Evolutionary conservation across 2,888 invertebrate genomes (phyloP), one percentile per base, ranked within the genome.

Genomic region (Phaedon cochleariae): DNA sequence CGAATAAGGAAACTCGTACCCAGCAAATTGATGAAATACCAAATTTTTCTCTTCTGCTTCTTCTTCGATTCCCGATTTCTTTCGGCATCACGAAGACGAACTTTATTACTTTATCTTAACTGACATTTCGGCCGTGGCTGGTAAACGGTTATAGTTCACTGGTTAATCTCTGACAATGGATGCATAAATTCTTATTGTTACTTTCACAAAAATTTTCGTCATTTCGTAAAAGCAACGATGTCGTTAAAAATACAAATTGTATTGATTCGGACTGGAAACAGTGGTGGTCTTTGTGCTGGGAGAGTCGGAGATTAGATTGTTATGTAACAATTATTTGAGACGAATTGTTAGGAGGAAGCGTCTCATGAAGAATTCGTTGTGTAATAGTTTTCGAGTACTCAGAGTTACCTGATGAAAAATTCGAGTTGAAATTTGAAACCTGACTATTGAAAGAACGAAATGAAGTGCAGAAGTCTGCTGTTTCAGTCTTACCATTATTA

Each of bases 141-240:
- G 65, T 67, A 62, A 71, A 73, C 69, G 73, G 73, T 75, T 76
- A 74, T 76, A 76, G 76, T 77, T 77, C 76, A 75, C 74, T 74
- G 75, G 77, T 74, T 73, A 75, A 76, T 77, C 73, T 74, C 76
- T 73, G 74, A 77, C 77, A 77, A 77, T 77, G 74, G 76, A 74
- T 73, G 72, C 76, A 77, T 77, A 77, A 77, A 77, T 77, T 72
- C 76, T 74, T 68, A 72, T 74, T 75, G 73, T 69, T 73, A 77
- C 76, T 76, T 77, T 77, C 76, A 76, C 76, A 74, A 74, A 74
- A 76, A 75, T 73, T 74, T 73, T 73, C 41, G 69, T 72, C 67
- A 74, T 74, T 75, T 74, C 74, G 74, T 73, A 74, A 74, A 41
- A 75, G 62, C 64, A 59, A 61, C 59, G 52, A 66, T 51, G 49